phyloP scores from a whole-genome alignment of 2,797 vertebrate species.

The Dryobates pubescens region DNA sequence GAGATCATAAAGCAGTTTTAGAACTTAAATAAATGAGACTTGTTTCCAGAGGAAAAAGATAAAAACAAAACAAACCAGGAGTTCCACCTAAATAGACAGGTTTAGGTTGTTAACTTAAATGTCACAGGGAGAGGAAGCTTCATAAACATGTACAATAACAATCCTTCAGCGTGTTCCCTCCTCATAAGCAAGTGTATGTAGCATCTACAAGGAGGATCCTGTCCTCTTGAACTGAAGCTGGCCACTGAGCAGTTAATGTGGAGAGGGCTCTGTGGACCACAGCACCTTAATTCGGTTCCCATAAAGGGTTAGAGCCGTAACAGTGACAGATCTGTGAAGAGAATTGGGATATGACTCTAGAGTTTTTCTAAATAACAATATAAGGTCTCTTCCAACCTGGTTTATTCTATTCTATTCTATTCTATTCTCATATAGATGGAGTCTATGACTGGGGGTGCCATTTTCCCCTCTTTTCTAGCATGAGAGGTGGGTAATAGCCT shows the following conservation, averaged over 20 bases:
- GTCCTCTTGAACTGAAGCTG: background rate
- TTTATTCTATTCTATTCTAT: too few species aligned
- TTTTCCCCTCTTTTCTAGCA: background rate
- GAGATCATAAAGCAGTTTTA: background rate
- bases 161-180: background rate
- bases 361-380: background rate
- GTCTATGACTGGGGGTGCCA: background rate
- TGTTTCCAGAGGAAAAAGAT: background rate
- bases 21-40: background rate
- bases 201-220: background rate
- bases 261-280: background rate
- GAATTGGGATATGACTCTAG: background rate
- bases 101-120: background rate
- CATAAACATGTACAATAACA: background rate
- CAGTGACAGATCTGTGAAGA: background rate
- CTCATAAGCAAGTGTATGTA: background rate
- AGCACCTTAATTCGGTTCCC: background rate
- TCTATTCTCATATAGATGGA: background rate
- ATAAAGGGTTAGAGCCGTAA: background rate
- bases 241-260: background rate
- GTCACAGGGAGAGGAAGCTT: background rate
- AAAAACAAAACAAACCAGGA: too few species aligned
- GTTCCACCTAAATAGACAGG: background rate
- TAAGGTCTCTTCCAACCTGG: too few species aligned
- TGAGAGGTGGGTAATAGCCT: background rate